Conservation (phyloP, 2,888 invertebrate genomes). For the Hedychridium roseum region DNA sequence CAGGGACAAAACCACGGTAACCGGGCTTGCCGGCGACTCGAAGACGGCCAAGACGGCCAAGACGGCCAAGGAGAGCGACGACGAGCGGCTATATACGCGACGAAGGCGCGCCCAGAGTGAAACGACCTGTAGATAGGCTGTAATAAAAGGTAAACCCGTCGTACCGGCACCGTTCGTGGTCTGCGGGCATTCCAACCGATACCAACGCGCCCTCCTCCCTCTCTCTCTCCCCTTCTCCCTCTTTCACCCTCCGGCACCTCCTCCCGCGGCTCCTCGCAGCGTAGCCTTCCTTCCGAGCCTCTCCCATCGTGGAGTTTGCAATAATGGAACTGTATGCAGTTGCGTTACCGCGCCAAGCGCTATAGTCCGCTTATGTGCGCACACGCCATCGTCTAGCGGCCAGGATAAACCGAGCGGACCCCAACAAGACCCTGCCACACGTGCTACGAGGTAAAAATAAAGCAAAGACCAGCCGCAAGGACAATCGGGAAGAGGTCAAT, state of each 20-base stretch:
- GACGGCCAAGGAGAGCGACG: too few species aligned
- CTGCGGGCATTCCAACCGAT: slow-evolving; percentile 27
- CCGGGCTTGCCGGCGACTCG: too few species aligned
- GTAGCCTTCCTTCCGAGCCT: slow-evolving; percentile 19
- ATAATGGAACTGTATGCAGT: slow-evolving; percentile 42
- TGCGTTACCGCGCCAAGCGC: slow-evolving; percentile 49
- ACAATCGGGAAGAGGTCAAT: too few species aligned
- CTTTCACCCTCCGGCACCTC: slow-evolving; percentile 12
- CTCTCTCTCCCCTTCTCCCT: slow-evolving; percentile 14
- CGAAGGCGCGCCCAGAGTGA: slow-evolving; percentile 46
- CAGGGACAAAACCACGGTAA: too few species aligned
- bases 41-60: too few species aligned
- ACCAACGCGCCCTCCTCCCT: slow-evolving; percentile 40
- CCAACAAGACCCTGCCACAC: too few species aligned
- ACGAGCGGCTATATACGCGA: too few species aligned
- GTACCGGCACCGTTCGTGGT: slow-evolving; percentile 33
- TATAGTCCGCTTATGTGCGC: too few species aligned
- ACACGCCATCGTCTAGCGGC: too few species aligned
- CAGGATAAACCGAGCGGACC: too few species aligned
- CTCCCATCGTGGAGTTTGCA: slow-evolving; percentile 24
- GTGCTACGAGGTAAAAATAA: too few species aligned
- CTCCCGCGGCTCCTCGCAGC: slow-evolving; percentile 14
- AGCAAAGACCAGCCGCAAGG: too few species aligned
- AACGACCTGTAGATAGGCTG: slow-evolving; percentile 54
- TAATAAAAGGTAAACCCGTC: slow-evolving; percentile 45